Base-by-base conservation (phyloP, 2,797 vertebrate species). In the Lophius americanus region DNA sequence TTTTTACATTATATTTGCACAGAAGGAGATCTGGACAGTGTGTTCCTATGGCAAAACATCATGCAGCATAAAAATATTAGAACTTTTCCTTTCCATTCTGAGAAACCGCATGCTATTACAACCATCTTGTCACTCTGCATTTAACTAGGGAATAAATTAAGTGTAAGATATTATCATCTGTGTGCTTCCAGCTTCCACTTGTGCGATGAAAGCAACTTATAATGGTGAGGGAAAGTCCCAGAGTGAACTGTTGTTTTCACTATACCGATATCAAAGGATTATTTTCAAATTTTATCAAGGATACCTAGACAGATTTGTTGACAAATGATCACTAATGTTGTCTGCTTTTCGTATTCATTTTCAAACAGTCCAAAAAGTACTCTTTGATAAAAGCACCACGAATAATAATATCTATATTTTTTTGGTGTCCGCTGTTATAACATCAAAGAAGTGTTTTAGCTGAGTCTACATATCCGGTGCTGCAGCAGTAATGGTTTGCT, bases 151-250 rank as follows among this genome's bases (percentile, higher is more conserved):
- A n/a, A n/a, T n/a, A n/a, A n/a, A n/a, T n/a, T n/a, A n/a, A n/a
- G 60, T 84, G 85, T 79, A 35, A 69, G 61, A 83, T 89, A 79
- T 71, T 81, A 85, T 76, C 63, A 79, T 67, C 80, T 78, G 80
- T 75, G 51, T 33, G 7, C 75, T 57, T 58, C 68, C 67, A 75
- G 73, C 75, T 80, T 81, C 68, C 43, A 75, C 65, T 85, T 73
- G 2, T 87, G 85, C 83, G 65, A 39, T 47, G 73, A 82, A 84
- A 84, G 85, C 77, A 76, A 51, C 54, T 76, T 73, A 62, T 79
- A 76, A 78, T 43, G 57, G 38, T 60, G 65, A 49, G 51, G 63
- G 68, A 63, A 60, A 70, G 54, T 51, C 73, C 49, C 23, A 3
- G 33, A 68, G 66, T 79, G 64, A 52, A 48, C 51, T 63, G 51